phyloP scores from a whole-genome alignment of 2,888 invertebrate species.

The Biston stratarius region DNA sequence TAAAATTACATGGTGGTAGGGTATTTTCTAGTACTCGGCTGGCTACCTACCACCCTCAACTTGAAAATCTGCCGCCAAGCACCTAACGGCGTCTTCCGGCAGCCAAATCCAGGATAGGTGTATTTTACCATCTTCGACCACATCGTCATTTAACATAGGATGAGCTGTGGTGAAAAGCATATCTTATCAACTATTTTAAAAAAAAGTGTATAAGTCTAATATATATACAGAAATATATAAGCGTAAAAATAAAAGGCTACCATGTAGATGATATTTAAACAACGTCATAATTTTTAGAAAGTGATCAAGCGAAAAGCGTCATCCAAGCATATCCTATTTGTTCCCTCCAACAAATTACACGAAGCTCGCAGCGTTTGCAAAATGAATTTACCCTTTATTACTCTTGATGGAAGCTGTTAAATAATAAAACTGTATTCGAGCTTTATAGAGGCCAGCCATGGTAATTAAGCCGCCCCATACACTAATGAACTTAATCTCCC shows the following conservation, averaged over 20 bases:
- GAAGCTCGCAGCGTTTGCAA: conserved; percentile 37
- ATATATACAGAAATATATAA: background rate
- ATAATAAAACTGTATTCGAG: conserved; percentile 62
- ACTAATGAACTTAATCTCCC: conserved; percentile 40
- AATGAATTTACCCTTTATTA: conserved; percentile 70
- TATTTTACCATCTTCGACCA: no score
- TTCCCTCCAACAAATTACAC: conserved; percentile 33
- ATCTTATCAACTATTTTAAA: no score
- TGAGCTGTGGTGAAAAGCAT: no score
- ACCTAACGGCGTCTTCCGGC: no score
- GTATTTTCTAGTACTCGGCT: no score
- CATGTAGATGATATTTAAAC: background rate
- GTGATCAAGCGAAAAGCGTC: conserved; percentile 36
- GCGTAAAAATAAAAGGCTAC: background rate
- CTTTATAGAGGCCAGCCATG: conserved; percentile 49
- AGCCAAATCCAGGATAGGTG: no score
- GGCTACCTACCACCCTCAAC: no score
- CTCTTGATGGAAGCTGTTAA: conserved; percentile 64
- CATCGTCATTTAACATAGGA: no score
- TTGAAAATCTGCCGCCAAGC: no score
- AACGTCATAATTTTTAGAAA: conserved; percentile 10
- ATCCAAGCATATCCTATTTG: conserved; percentile 37
- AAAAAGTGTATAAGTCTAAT: background rate
- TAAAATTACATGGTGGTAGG: no score
- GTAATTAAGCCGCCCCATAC: conserved; percentile 49